Evolutionary conservation across 2,113 vertebrate species (phyloP).

Genomic region (Oncorhynchus mykiss): DNA sequence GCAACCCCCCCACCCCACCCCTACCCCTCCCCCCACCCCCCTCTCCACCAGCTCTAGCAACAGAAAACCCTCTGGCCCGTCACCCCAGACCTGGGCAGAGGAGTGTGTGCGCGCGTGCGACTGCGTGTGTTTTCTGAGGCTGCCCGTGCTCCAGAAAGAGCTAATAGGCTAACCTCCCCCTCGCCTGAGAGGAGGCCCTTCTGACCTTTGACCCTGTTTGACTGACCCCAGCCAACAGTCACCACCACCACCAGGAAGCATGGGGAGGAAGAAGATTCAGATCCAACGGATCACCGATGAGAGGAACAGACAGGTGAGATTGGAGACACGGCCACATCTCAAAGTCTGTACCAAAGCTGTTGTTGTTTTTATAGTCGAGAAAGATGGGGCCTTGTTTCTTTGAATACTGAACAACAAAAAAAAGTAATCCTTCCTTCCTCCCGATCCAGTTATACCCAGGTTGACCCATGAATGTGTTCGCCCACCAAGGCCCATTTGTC

Average conservation of each 20-base stretch:
- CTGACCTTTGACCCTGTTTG: constrained; percentile 43
- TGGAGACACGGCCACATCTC: too few species aligned
- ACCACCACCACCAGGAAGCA: constrained; percentile 67
- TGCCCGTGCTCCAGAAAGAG: constrained; percentile 39
- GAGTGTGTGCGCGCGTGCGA: constrained; percentile 48
- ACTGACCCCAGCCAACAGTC: constrained; percentile 23
- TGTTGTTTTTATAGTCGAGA: too few species aligned
- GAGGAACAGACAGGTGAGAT: constrained; percentile 89
- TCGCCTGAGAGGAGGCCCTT: constrained; percentile 45
- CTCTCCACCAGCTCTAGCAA: constrained; percentile 26
- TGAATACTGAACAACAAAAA: too few species aligned
- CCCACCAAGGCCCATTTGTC: neutral
- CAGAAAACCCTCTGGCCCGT: constrained; percentile 14
- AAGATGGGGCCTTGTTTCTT: neutral
- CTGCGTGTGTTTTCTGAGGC: constrained; percentile 29
- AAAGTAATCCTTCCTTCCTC: too few species aligned
- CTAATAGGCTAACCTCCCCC: constrained; percentile 30
- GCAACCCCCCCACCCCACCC: neutral
- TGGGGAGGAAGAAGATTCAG: constrained; percentile 99
- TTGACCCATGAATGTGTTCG: too few species aligned
- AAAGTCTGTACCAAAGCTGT: too few species aligned
- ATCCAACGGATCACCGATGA: constrained; percentile 98
- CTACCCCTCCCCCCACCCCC: neutral
- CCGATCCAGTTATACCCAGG: too few species aligned
- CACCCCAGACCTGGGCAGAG: constrained; percentile 48